These are phyloP conservation scores for Alentia gelatinosa DNA, from an alignment of 2,888 invertebrate species.

Conservation along the genomic window DNA sequence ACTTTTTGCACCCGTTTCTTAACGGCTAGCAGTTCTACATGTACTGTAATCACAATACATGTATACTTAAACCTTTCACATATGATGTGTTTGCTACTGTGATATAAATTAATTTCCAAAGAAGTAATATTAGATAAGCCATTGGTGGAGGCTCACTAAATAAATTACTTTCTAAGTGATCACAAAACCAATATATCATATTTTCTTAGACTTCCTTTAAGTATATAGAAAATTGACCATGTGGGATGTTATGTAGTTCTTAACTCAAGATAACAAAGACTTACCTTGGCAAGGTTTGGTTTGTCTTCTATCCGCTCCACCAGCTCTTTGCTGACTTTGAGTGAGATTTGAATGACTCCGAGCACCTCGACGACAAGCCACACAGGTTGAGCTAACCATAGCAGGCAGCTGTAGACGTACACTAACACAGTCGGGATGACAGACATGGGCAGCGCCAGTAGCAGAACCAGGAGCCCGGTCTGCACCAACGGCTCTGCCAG, in stretches of 20 bases:
- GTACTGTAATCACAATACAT: no score
- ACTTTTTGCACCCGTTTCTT: no score
- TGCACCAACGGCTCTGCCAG: slow-evolving; percentile 48
- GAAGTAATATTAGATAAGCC: no score
- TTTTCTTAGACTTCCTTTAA: not conserved
- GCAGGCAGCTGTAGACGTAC: not conserved
- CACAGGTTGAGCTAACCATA: slow-evolving; percentile 20
- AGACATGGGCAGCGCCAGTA: slow-evolving; percentile 30
- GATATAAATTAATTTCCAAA: no score
- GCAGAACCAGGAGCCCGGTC: not conserved
- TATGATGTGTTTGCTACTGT: no score
- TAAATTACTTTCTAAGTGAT: not conserved
- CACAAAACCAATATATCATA: not conserved
- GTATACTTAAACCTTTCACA: no score
- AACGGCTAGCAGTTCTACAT: no score
- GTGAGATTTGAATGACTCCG: not conserved
- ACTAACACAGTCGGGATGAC: not conserved
- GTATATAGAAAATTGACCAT: no score
- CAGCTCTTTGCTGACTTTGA: not conserved
- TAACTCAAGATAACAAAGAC: no score
- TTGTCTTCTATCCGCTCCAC: not conserved
- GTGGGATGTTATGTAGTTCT: no score
- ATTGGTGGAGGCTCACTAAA: no score
- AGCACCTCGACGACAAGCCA: slow-evolving; percentile 32
- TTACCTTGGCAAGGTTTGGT: slow-evolving; percentile 31